phyloP scores from a whole-genome alignment of 2,888 invertebrate genomes.

The Spialia ferax region DNA sequence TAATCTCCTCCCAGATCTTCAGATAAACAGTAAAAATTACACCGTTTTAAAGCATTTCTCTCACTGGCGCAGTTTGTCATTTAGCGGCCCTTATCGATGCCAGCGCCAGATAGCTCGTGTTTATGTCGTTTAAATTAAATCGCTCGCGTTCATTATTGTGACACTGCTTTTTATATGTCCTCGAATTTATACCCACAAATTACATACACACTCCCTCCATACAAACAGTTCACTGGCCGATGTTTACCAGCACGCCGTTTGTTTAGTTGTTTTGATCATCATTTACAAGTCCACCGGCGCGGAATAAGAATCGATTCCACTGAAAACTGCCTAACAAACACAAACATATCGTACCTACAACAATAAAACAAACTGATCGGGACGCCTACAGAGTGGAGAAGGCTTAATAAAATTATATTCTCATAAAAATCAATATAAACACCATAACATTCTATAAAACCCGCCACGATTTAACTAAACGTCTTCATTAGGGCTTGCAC shows the following conservation, averaged over 20 bases:
- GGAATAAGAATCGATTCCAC: conserved; percentile 50
- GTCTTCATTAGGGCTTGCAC: conserved; percentile 81
- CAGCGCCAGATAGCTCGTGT: conserved; percentile 78
- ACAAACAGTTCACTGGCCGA: conserved; percentile 47
- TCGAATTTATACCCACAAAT: conserved; percentile 69
- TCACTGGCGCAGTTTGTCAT: conserved; percentile 79
- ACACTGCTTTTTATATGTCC: conserved; percentile 73
- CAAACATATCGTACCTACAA: conserved; percentile 51
- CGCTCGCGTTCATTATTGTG: conserved; percentile 79
- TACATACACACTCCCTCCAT: conserved; percentile 50
- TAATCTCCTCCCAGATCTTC: conserved; percentile 67
- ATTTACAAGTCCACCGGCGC: conserved; percentile 51
- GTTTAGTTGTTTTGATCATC: conserved; percentile 54
- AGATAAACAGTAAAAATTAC: conserved; percentile 79
- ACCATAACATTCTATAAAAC: conserved; percentile 71
- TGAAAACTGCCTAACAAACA: conserved; percentile 40
- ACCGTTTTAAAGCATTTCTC: conserved; percentile 78
- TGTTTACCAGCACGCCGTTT: conserved; percentile 47
- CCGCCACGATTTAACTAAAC: conserved; percentile 76
- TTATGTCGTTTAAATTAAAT: conserved; percentile 84
- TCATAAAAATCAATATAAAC: conserved; percentile 82
- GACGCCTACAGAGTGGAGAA: conserved; percentile 58
- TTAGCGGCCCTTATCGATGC: conserved; percentile 83
- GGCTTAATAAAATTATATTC: conserved; percentile 72
- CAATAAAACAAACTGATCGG: conserved; percentile 49